Conservation (phyloP, 2,113 vertebrate species). For the Melanocharis versteri region DNA sequence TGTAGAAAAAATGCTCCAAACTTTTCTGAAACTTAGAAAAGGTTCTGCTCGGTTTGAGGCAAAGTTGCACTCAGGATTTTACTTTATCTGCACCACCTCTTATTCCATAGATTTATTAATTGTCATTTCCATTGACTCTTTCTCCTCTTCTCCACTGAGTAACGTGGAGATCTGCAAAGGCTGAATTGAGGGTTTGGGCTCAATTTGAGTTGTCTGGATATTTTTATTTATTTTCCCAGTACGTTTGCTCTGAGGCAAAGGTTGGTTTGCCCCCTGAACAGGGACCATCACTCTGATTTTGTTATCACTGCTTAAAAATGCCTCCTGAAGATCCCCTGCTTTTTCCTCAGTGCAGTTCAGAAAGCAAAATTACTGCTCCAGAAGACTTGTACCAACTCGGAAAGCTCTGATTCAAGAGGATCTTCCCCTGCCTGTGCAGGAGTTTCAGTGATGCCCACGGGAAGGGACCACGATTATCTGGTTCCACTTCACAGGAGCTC, state of each 20-base stretch:
- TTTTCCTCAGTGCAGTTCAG: background rate
- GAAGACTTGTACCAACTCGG: background rate
- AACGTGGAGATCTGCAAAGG: background rate
- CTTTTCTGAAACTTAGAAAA: background rate
- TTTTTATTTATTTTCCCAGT: background rate
- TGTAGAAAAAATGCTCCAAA: background rate
- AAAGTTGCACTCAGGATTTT: background rate
- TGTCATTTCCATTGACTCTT: background rate
- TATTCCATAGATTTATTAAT: background rate
- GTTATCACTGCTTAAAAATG: constrained; percentile 9
- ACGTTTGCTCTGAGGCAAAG: background rate
- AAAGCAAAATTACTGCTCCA: background rate
- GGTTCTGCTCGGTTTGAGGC: background rate
- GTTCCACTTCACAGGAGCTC: background rate
- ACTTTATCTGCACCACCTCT: background rate
- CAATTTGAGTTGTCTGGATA: background rate
- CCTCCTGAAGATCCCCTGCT: background rate
- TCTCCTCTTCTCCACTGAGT: background rate
- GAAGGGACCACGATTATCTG: background rate
- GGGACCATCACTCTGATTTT: constrained; percentile 45
- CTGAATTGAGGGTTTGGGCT: background rate
- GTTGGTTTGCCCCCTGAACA: constrained; percentile 8
- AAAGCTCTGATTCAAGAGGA: background rate
- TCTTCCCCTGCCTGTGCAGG: background rate
- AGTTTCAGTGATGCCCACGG: background rate